These are phyloP conservation scores for Operophtera brumata DNA, from an alignment of 2,888 invertebrate genomes.

Conservation along the genomic window DNA sequence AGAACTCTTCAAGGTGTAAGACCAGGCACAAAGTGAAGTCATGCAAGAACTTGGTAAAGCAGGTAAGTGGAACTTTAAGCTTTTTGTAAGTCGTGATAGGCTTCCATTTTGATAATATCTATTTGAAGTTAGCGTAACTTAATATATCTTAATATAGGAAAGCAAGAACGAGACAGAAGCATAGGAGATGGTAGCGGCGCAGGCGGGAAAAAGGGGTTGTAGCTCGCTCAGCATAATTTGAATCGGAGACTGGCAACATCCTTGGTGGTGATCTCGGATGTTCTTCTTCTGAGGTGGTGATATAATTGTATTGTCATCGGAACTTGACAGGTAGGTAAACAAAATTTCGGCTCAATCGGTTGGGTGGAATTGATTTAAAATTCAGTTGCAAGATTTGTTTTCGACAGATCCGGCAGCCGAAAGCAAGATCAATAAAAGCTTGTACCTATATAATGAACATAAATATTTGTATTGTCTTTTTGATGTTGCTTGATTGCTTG, in stretches of 20 bases:
- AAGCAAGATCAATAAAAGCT: no score
- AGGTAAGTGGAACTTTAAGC: neutral
- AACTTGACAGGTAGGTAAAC: no score
- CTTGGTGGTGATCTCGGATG: no score
- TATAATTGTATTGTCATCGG: no score
- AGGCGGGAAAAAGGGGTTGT: constrained; percentile 21
- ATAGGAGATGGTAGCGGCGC: constrained; percentile 26
- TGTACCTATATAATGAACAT: no score
- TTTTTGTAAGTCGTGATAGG: neutral
- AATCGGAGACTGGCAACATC: no score
- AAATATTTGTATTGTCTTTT: neutral
- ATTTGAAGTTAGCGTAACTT: neutral
- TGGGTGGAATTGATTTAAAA: no score
- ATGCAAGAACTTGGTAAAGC: constrained; percentile 11
- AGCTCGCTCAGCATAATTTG: constrained; percentile 23
- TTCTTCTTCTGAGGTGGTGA: no score
- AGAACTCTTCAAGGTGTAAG: constrained; percentile 2
- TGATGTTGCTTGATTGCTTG: neutral
- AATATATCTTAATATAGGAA: neutral
- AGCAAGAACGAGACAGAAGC: constrained; percentile 21
- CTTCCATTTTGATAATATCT: no score
- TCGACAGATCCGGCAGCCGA: no score
- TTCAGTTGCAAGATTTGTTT: no score
- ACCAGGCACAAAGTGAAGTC: constrained; percentile 6
- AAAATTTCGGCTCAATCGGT: no score